Percentiles rank a stretch among this genome's conserved stretches.
Evolutionary conservation across 2,797 vertebrate species (phyloP).

Genomic region (Galago senegalensis): DNA sequence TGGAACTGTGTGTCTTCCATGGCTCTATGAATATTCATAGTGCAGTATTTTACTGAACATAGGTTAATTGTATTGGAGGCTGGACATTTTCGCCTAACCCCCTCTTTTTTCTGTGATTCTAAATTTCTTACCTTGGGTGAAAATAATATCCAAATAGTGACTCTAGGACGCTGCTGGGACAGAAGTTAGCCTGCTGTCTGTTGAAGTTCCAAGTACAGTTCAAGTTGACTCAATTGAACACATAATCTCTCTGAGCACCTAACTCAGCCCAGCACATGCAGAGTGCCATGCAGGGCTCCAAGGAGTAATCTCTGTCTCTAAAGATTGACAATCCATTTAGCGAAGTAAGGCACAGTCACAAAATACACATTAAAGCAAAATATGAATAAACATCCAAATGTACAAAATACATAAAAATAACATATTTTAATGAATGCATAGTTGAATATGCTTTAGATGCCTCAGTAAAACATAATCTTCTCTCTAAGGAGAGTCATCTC

Average conservation of each 20-base stretch:
- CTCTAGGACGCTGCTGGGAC: not conserved
- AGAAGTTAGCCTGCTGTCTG: not conserved
- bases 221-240: conserved; percentile 23
- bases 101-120: not conserved
- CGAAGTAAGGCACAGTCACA: not conserved
- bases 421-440: not conserved
- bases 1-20: not conserved
- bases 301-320: not conserved
- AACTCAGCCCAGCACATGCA: not conserved
- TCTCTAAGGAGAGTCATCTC: not conserved
- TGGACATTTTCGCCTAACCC: not conserved
- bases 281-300: not conserved
- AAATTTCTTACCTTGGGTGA: not conserved
- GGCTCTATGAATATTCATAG: not conserved
- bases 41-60: not conserved
- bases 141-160: conserved; percentile 41
- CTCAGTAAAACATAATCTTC: not conserved
- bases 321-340: not conserved
- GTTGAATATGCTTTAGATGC: not conserved
- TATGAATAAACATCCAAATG: not conserved
- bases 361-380: conserved; percentile 25
- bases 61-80: not conserved
- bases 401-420: not conserved
- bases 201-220: conserved; percentile 32
- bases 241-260: not conserved